Evolutionary conservation across 53 echinoderm and acorn worm genomes (phyloP).

Genomic region (Zoroaster sp.): DNA sequence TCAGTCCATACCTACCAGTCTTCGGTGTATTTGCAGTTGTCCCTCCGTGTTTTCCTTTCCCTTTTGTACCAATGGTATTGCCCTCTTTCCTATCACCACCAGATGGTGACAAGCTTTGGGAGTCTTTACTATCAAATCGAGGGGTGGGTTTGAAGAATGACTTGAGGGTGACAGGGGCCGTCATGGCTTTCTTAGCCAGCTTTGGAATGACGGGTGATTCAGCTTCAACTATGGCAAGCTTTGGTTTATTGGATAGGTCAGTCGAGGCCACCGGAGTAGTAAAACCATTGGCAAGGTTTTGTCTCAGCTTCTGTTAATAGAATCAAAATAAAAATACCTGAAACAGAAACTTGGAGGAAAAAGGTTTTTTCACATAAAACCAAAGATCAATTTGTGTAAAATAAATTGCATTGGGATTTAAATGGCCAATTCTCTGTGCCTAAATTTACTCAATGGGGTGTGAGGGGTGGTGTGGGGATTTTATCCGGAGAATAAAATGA

Average conservation of each 20-base stretch:
- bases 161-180: constrained; percentile 75
- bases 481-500: too few relatives aligned
- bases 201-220: constrained; percentile 71
- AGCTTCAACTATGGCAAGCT: constrained; percentile 62
- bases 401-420: too few relatives aligned
- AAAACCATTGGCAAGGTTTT: constrained; percentile 12
- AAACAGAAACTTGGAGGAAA: too few relatives aligned
- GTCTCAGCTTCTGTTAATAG: constrained; percentile 39
- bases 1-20: not conserved
- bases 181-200: constrained; percentile 82
- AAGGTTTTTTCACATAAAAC: too few relatives aligned
- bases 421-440: too few relatives aligned
- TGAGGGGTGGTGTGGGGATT: too few relatives aligned
- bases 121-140: not conserved
- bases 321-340: not conserved
- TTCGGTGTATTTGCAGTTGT: not conserved
- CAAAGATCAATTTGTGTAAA: too few relatives aligned
- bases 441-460: too few relatives aligned
- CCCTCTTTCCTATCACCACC: too few relatives aligned
- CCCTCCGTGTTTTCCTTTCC: not conserved
- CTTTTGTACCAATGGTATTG: not conserved
- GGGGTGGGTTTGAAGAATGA: constrained; percentile 76
- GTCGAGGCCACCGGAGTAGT: constrained; percentile 6
- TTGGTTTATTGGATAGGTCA: constrained; percentile 26
- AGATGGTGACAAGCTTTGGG: not conserved